Percentiles rank a stretch among this genome's conserved stretches.
Conservation (phyloP, 2,797 vertebrate species). For the Mus minutoides region DNA sequence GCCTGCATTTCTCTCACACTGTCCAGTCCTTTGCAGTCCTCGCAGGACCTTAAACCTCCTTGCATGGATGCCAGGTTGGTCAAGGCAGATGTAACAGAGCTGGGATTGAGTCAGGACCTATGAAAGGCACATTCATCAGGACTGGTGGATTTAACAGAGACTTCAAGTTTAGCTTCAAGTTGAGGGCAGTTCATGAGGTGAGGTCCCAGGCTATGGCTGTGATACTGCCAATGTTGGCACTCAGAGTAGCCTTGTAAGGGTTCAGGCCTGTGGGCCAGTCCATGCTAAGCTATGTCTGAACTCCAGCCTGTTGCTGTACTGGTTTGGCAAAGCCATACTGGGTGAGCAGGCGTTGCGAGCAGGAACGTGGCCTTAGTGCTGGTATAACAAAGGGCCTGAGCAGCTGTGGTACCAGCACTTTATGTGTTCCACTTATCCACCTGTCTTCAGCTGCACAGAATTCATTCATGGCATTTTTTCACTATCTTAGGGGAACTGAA, state of each 20-base stretch:
- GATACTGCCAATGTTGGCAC: background rate
- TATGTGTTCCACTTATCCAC: slow-evolving; percentile 87
- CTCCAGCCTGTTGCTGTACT: slow-evolving; percentile 88
- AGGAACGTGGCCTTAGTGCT: slow-evolving; percentile 92
- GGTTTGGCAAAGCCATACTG: slow-evolving; percentile 91
- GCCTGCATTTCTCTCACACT: background rate
- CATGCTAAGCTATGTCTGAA: slow-evolving; percentile 88
- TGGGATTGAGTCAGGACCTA: background rate
- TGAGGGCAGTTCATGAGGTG: background rate
- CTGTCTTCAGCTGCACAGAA: slow-evolving; percentile 88
- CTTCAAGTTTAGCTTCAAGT: background rate
- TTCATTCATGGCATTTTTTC: slow-evolving; percentile 87
- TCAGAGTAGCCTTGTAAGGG: background rate
- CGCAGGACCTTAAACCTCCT: background rate
- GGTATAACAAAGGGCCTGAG: slow-evolving; percentile 86
- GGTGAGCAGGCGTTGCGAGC: slow-evolving; percentile 88
- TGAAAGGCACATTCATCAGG: background rate
- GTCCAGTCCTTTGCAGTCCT: background rate
- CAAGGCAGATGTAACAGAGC: background rate
- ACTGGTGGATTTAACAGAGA: slow-evolving; percentile 17
- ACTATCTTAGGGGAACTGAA: slow-evolving; percentile 81
- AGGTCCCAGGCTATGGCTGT: background rate
- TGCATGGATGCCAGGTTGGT: background rate
- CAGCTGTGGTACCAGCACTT: slow-evolving; percentile 80
- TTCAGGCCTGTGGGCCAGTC: slow-evolving; percentile 65